These are phyloP conservation scores for Tetramorium parvispinum DNA, from an alignment of 1,140 invertebrate genomes.

Conservation along the genomic window DNA sequence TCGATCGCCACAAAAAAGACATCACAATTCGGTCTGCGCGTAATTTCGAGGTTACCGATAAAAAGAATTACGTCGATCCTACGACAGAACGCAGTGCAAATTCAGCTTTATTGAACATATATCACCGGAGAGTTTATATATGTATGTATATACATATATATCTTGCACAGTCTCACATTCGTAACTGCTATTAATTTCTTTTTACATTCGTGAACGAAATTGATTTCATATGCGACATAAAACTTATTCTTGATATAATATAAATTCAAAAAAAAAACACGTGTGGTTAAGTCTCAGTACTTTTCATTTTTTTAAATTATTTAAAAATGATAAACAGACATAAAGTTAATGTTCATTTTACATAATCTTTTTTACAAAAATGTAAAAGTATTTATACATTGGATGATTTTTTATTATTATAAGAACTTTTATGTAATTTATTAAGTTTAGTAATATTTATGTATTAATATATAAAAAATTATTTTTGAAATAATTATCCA, in stretches of 20 bases:
- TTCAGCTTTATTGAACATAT: conserved; percentile 9
- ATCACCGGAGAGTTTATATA: not conserved
- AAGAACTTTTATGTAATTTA: not conserved
- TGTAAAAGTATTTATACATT: not conserved
- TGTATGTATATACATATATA: not conserved
- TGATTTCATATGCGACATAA: not conserved
- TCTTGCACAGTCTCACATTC: not conserved
- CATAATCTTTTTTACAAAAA: not conserved
- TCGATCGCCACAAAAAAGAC: conserved; percentile 44
- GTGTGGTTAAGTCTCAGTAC: no score
- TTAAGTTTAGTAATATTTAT: not conserved
- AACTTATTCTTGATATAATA: conserved; percentile 10
- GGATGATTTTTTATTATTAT: not conserved
- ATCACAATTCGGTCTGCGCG: conserved; percentile 16
- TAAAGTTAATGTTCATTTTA: not conserved
- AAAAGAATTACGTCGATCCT: conserved; percentile 45
- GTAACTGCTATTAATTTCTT: not conserved
- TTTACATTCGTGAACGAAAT: not conserved
- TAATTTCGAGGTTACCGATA: conserved; percentile 44
- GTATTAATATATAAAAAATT: not conserved
- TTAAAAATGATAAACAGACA: not conserved
- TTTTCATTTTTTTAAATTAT: not conserved
- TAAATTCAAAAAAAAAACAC: no score
- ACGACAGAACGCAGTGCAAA: not conserved
- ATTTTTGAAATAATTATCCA: conserved; percentile 3